A percentile compares a stretch with the other conserved stretches of the same genome.
Evolutionary conservation across 2,797 vertebrate genomes (phyloP).

Genomic region (Spea hammondii): DNA sequence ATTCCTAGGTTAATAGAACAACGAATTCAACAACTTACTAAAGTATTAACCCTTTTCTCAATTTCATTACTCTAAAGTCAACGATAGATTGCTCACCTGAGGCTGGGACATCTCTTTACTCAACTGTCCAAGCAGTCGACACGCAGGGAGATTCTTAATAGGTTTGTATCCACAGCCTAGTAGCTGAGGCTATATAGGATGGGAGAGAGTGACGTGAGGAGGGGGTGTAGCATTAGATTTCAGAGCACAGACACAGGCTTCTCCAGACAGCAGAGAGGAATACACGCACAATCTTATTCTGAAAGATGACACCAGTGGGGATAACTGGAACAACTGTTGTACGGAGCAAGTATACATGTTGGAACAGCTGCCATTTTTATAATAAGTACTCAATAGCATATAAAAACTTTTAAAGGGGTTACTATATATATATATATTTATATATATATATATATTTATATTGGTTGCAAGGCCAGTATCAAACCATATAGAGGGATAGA

Average conservation of each 20-base stretch:
- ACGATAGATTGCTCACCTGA: constrained; percentile 15
- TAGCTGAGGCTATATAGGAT: constrained; percentile 36
- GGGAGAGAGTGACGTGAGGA: constrained; percentile 12
- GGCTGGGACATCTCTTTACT: constrained; percentile 34
- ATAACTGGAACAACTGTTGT: constrained; percentile 47
- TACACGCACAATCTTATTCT: constrained; percentile 24
- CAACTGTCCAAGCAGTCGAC: not conserved
- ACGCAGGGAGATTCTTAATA: not conserved
- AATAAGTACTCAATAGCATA: not conserved
- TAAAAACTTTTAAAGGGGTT: not conserved
- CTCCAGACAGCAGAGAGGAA: not conserved
- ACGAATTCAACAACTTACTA: no score
- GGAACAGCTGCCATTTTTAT: constrained; percentile 21
- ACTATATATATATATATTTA: not conserved
- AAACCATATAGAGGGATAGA: no score
- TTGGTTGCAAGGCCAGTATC: no score
- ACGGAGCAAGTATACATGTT: constrained; percentile 8
- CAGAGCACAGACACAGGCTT: constrained; percentile 22
- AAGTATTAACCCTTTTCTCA: no score
- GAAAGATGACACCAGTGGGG: constrained; percentile 32
- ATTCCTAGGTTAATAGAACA: no score
- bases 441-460: no score
- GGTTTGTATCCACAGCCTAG: constrained; percentile 3
- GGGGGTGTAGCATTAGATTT: not conserved
- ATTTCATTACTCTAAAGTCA: not conserved